Conservation (phyloP, 35 echinoderm and acorn worm species). For the Hemicentrotus pulcherrimus region DNA sequence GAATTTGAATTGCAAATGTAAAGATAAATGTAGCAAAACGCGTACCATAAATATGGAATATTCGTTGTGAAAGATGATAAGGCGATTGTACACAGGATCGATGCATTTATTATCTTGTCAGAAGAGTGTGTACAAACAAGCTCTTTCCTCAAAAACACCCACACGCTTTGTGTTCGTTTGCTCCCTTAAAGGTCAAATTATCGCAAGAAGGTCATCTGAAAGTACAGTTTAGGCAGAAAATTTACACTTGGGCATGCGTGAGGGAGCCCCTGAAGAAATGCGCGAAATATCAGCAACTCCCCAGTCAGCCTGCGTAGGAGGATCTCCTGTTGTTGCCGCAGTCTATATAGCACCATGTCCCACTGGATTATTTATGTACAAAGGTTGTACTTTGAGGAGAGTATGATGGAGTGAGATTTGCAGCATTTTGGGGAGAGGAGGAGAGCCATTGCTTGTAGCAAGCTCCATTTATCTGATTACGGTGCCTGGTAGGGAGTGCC, state of each 20-base stretch:
- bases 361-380: background rate
- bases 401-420: background rate
- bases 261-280: constrained; percentile 38
- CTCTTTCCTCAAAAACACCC: constrained; percentile 15
- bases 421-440: background rate
- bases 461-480: constrained; percentile 3
- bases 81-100: background rate
- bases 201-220: background rate
- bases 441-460: background rate
- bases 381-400: background rate
- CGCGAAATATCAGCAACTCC: background rate
- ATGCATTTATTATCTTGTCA: background rate
- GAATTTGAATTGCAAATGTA: too few species aligned
- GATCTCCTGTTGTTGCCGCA: background rate
- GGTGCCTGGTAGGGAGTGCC: background rate
- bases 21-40: too few species aligned
- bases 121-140: background rate
- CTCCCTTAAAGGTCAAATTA: constrained; percentile 23
- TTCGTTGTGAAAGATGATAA: background rate
- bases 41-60: too few species aligned
- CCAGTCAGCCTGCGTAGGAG: background rate
- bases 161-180: constrained; percentile 18
- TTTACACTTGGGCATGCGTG: constrained; percentile 18
- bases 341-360: background rate
- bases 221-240: background rate